A percentile compares a stretch with the other conserved stretches of the same genome.
These are phyloP conservation scores for Drosophila histrio DNA, from an alignment of 2,888 invertebrate species.

Conservation along the genomic window DNA sequence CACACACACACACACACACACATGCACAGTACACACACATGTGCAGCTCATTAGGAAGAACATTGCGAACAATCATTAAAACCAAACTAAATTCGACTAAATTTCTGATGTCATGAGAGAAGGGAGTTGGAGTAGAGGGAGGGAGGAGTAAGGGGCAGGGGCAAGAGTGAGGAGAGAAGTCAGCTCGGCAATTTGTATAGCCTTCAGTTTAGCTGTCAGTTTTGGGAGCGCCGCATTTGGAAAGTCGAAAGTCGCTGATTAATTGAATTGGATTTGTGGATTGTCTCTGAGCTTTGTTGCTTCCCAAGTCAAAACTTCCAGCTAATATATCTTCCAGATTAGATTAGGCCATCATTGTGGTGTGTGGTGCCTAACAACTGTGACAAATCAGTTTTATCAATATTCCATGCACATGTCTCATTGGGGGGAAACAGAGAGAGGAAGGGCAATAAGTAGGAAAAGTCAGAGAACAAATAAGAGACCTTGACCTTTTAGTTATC, in stretches of 20 bases:
- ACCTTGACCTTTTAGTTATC: background rate
- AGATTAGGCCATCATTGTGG: conserved; percentile 5
- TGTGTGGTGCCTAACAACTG: background rate
- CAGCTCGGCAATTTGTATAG: conserved; percentile 40
- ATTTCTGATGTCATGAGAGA: no score
- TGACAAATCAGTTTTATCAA: conserved; percentile 7
- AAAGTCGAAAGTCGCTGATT: conserved; percentile 60
- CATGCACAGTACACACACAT: background rate
- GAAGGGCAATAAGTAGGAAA: no score
- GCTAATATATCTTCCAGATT: conserved; percentile 22
- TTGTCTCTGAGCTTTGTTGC: conserved; percentile 4
- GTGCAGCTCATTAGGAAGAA: conserved; percentile 34
- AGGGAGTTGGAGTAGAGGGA: background rate
- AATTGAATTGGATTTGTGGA: conserved; percentile 65
- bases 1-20: background rate
- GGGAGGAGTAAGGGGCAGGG: background rate
- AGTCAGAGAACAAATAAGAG: background rate
- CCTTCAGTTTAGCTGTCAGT: conserved; percentile 39
- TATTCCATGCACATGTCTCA: no score
- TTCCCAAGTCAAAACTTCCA: conserved; percentile 7
- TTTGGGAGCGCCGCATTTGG: no score
- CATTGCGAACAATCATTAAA: conserved; percentile 34
- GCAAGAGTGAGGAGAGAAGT: background rate
- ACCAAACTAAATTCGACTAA: conserved; percentile 34
- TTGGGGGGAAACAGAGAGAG: no score